Conservation (phyloP, 2,888 invertebrate genomes). For the Apotomis capreana region DNA sequence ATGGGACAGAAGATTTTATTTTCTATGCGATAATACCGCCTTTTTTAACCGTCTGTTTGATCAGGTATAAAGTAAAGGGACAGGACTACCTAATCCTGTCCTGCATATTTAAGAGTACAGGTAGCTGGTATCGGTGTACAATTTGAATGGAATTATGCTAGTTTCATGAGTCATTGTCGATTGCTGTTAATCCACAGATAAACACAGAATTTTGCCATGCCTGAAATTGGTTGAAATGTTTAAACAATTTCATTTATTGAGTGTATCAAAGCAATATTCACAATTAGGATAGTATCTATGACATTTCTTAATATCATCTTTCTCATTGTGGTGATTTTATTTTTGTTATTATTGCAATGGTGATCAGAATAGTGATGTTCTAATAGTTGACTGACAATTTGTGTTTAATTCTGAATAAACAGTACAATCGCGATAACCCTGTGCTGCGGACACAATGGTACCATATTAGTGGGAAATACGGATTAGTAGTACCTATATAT, state of each 20-base stretch:
- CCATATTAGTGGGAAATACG: too few relatives aligned
- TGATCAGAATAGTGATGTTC: neutral
- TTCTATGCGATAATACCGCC: too few relatives aligned
- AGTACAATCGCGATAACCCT: too few relatives aligned
- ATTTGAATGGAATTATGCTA: conserved; percentile 6
- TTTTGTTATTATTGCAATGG: neutral
- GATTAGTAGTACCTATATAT: too few relatives aligned
- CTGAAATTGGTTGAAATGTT: neutral
- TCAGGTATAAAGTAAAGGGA: too few relatives aligned
- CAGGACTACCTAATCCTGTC: too few relatives aligned
- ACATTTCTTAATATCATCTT: conserved; percentile 4
- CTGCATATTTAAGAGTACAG: too few relatives aligned
- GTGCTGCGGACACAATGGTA: too few relatives aligned
- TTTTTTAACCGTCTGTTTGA: too few relatives aligned
- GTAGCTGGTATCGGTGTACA: neutral
- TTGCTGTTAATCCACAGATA: conserved; percentile 3
- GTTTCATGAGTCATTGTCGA: neutral
- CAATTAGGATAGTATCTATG: conserved; percentile 13
- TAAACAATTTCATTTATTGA: conserved; percentile 20
- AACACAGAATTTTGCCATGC: neutral
- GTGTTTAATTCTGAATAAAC: too few relatives aligned
- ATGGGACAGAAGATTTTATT: too few relatives aligned
- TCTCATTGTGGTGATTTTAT: conserved; percentile 4
- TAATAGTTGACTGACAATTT: conserved; percentile 2
- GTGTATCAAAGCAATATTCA: conserved; percentile 24